Conservation (phyloP, 2,113 vertebrate genomes). For the Capra hircus region DNA sequence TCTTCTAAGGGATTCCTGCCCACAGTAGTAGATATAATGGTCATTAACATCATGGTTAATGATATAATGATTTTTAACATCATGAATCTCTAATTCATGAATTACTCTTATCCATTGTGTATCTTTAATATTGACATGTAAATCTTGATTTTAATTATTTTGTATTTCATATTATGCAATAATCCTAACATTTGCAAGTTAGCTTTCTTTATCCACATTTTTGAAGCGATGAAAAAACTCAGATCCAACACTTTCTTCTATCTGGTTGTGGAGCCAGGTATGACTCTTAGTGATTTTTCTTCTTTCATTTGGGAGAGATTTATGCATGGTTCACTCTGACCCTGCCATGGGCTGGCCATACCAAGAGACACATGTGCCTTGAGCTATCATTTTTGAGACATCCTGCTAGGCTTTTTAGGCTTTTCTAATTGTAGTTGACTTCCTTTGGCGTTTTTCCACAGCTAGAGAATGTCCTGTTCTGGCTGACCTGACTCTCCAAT, state of each 20-base stretch:
- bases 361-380: constrained; percentile 19
- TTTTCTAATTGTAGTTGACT: constrained; percentile 18
- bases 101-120: neutral
- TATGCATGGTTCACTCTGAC: neutral
- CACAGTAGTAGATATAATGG: too few species aligned
- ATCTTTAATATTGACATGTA: neutral
- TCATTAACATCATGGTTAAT: too few species aligned
- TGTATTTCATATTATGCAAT: neutral
- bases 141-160: neutral
- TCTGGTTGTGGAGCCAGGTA: neutral
- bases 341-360: neutral
- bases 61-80: neutral
- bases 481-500: neutral
- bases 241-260: neutral
- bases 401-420: neutral
- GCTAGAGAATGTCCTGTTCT: constrained; percentile 10
- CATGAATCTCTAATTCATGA: neutral
- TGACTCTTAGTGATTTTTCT: neutral
- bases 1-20: too few species aligned
- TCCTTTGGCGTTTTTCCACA: constrained; percentile 6
- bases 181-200: neutral
- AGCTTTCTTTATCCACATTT: constrained; percentile 13
- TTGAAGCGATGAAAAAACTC: neutral
- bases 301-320: constrained; percentile 32
- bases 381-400: neutral